Evolutionary conservation across 2,888 invertebrate species (phyloP).

Genomic region (Drosophila mulleri): DNA sequence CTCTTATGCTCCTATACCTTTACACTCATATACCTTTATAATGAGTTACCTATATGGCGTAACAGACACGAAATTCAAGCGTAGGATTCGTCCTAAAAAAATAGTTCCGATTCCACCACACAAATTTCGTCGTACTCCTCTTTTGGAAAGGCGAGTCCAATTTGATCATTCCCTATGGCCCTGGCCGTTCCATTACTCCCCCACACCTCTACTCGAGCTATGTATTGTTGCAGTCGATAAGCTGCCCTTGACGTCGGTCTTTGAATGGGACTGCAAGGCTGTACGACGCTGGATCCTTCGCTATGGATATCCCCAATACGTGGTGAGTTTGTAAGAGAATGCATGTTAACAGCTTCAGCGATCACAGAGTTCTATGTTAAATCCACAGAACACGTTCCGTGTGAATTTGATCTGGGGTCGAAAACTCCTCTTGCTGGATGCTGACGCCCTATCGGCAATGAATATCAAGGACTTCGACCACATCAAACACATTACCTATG

Average conservation of each 20-base stretch:
- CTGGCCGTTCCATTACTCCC: conserved; percentile 67
- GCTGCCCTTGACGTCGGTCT: conserved; percentile 84
- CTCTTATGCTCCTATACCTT: background rate
- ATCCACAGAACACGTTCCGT: conserved; percentile 83
- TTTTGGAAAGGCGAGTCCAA: conserved; percentile 16
- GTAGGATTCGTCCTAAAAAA: background rate
- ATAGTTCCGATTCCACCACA: background rate
- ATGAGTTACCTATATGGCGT: conserved; percentile 66
- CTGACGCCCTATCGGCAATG: conserved; percentile 85
- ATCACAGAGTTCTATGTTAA: too few relatives aligned
- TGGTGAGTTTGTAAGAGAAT: conserved; percentile 76
- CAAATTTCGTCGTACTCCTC: conserved; percentile 41
- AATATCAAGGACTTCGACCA: conserved; percentile 86
- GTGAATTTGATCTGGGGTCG: conserved; percentile 86
- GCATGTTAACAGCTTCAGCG: too few relatives aligned
- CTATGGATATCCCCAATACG: conserved; percentile 86
- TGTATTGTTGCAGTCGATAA: conserved; percentile 83
- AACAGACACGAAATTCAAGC: conserved; percentile 61
- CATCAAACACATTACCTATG: conserved; percentile 81
- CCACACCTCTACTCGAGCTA: conserved; percentile 85
- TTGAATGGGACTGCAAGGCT: conserved; percentile 85
- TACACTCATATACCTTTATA: background rate
- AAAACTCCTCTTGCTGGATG: conserved; percentile 85
- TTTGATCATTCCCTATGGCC: conserved; percentile 55
- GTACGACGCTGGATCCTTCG: conserved; percentile 86